These are phyloP conservation scores for Aplysia californica DNA, from an alignment of 1,140 invertebrate genomes.

Conservation along the genomic window DNA sequence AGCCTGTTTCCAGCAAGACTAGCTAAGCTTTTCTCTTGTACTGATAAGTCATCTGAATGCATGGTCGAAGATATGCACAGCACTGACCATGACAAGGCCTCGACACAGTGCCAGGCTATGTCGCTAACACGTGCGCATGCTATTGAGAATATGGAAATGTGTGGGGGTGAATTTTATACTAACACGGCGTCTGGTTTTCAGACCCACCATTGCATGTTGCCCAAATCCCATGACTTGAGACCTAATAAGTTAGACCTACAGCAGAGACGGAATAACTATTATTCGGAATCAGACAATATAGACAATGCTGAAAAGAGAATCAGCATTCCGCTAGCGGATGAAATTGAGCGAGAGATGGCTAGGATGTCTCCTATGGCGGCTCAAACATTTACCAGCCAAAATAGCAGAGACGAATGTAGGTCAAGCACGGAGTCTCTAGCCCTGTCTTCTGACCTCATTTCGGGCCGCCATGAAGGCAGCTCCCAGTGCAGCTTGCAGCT, in stretches of 20 bases:
- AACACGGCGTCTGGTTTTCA: constrained; percentile 4
- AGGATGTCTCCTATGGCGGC: neutral
- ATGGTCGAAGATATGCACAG: no score
- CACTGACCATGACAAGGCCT: neutral
- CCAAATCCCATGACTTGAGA: neutral
- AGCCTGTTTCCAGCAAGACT: no score
- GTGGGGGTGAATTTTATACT: neutral
- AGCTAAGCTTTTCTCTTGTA: no score
- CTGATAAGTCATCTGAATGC: no score
- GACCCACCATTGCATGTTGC: constrained; percentile 19
- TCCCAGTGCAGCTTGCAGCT: constrained; percentile 18
- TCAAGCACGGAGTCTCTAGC: neutral
- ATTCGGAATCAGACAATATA: neutral
- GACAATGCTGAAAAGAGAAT: neutral
- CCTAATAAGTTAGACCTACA: no score
- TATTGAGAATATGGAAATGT: neutral
- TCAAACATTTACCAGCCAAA: neutral
- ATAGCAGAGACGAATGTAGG: no score
- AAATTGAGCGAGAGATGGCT: no score
- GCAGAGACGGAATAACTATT: no score
- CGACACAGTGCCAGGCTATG: neutral
- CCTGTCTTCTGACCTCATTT: neutral
- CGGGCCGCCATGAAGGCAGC: neutral
- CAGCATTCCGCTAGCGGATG: neutral
- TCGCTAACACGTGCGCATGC: neutral